These are phyloP conservation scores for Zaprionus kolodkinae DNA, from an alignment of 1,140 invertebrate species.

Conservation along the genomic window DNA sequence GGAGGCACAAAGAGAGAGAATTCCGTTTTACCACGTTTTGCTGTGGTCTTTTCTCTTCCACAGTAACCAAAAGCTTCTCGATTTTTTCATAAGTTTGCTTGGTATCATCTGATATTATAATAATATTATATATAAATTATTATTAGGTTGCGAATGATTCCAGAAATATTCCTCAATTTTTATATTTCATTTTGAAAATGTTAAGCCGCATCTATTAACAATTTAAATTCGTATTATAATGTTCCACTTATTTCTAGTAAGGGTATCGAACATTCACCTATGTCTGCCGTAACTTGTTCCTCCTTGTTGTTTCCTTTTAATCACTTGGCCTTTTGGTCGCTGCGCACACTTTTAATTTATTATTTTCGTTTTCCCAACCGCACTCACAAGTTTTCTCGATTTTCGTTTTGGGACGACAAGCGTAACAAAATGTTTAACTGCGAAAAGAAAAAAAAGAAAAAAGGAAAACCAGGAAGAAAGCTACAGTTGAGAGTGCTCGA, in stretches of 20 bases:
- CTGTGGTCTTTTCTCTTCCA: neutral
- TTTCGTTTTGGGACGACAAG: slow-evolving; percentile 48
- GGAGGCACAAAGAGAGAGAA: neutral
- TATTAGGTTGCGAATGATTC: no score
- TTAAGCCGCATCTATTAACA: no score
- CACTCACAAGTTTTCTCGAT: slow-evolving; percentile 40
- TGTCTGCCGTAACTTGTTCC: neutral
- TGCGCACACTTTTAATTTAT: slow-evolving; percentile 49
- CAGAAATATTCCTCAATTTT: no score
- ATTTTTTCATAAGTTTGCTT: neutral
- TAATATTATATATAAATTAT: no score
- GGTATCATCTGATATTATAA: no score
- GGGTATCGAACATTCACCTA: neutral
- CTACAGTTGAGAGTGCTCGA: no score
- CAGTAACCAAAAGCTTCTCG: neutral
- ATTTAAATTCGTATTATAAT: no score
- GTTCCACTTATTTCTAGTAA: neutral
- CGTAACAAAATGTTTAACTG: slow-evolving; percentile 75
- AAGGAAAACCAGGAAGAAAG: slow-evolving; percentile 1
- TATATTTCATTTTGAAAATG: no score
- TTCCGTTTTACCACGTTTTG: neutral
- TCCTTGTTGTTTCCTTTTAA: slow-evolving; percentile 28
- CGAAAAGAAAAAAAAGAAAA: slow-evolving; percentile 44
- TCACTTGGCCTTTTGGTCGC: slow-evolving; percentile 50
- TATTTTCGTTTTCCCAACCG: slow-evolving; percentile 33